phyloP scores from a whole-genome alignment of 2,888 invertebrate genomes.

The Stenodema calcarata region DNA sequence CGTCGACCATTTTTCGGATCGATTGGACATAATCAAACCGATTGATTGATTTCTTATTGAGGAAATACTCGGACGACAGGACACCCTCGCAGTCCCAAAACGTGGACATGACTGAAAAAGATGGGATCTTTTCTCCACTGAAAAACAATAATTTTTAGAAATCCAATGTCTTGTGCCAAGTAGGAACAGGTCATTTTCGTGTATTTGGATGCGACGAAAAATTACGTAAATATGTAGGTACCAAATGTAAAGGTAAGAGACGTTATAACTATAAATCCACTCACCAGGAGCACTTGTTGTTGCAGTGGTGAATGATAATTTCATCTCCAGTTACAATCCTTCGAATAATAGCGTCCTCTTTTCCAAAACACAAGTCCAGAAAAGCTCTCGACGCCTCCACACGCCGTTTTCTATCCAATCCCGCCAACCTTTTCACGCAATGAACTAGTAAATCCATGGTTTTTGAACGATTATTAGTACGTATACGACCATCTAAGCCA shows the following conservation, averaged over 20 bases:
- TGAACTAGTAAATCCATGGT: not conserved
- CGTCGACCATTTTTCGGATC: not conserved
- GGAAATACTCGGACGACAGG: not conserved
- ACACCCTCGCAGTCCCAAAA: slow-evolving; percentile 39
- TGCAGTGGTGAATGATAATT: not conserved
- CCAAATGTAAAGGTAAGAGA: too few relatives aligned
- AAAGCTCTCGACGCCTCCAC: not conserved
- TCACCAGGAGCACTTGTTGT: not conserved
- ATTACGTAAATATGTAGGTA: too few relatives aligned
- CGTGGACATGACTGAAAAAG: not conserved
- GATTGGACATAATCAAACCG: not conserved
- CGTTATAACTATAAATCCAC: not conserved
- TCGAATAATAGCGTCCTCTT: slow-evolving; percentile 6
- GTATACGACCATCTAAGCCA: too few relatives aligned
- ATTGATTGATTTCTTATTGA: not conserved
- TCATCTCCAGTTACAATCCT: slow-evolving; percentile 25
- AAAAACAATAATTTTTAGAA: not conserved
- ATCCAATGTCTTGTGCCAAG: too few relatives aligned
- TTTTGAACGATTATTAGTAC: too few relatives aligned
- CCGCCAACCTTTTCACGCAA: not conserved
- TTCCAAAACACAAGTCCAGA: not conserved
- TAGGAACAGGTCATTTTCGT: too few relatives aligned
- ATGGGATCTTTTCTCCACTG: not conserved
- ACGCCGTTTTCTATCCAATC: not conserved
- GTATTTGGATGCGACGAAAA: too few relatives aligned